A percentile compares a stretch with the other conserved stretches of the same genome.
phyloP scores from a whole-genome alignment of 2,797 vertebrate genomes.

The Schizothorax lantsangensis region DNA sequence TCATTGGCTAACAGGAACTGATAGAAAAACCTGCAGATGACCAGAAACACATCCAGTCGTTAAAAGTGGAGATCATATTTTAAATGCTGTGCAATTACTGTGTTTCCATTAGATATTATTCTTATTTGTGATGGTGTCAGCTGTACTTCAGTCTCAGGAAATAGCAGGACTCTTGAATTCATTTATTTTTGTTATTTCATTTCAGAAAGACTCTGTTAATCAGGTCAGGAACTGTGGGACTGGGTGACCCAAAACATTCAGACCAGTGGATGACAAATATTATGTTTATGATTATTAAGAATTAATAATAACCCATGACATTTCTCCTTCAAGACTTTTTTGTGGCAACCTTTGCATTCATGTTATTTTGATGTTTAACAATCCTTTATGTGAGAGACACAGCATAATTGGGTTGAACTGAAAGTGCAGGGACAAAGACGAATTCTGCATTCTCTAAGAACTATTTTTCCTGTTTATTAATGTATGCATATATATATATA shows the following conservation, averaged over 20 bases:
- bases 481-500: background rate
- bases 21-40: slow-evolving; percentile 86
- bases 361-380: background rate
- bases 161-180: background rate
- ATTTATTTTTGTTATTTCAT: background rate
- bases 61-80: background rate
- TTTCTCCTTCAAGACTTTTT: background rate
- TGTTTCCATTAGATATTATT: background rate
- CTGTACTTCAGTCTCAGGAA: background rate
- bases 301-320: background rate
- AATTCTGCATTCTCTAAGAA: background rate
- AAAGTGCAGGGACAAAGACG: background rate
- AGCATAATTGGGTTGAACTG: background rate
- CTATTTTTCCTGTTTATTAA: background rate
- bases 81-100: background rate
- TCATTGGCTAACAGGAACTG: slow-evolving; percentile 94
- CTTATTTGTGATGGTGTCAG: background rate
- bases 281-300: background rate
- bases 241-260: background rate
- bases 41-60: background rate
- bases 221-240: background rate
- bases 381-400: background rate
- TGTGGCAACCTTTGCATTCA: background rate
- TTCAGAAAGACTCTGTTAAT: background rate
- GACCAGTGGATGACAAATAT: background rate